Evolutionary conservation across 2,888 invertebrate species (phyloP).

Genomic region (Scaptomyza reducta): DNA sequence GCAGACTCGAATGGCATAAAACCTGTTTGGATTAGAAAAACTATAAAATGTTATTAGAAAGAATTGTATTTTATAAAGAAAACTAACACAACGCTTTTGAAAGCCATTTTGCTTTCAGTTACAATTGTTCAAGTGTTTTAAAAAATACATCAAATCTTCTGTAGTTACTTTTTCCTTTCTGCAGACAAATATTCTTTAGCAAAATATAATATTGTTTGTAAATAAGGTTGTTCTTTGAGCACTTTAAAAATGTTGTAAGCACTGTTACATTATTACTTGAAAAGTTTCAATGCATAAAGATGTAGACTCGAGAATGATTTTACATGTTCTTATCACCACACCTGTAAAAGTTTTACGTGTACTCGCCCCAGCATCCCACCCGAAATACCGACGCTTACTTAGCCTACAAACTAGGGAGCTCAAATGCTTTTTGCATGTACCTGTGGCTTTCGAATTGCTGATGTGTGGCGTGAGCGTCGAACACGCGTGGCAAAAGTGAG

Average conservation of each 20-base stretch:
- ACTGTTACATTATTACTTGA: conserved; percentile 34
- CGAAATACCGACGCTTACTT: conserved; percentile 6
- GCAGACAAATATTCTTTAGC: too few relatives aligned
- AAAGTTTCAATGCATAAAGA: conserved; percentile 55
- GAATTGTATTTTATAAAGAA: too few relatives aligned
- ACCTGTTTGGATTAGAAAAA: too few relatives aligned
- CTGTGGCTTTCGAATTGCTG: conserved; percentile 54
- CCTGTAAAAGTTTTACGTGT: conserved; percentile 45
- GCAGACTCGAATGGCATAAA: background rate
- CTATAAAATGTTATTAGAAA: too few relatives aligned
- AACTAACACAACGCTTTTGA: too few relatives aligned
- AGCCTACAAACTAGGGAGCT: conserved; percentile 33
- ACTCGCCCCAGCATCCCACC: background rate
- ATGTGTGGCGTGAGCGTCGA: conserved; percentile 14
- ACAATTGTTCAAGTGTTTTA: too few relatives aligned
- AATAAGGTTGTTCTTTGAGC: background rate
- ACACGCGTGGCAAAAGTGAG: conserved; percentile 1
- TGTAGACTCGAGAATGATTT: conserved; percentile 40
- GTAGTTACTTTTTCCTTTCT: too few relatives aligned
- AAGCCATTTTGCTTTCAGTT: background rate
- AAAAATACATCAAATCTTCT: background rate
- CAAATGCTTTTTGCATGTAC: conserved; percentile 71
- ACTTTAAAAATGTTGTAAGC: conserved; percentile 18
- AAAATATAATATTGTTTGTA: too few relatives aligned
- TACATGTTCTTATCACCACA: conserved; percentile 45